A percentile compares a stretch with the other conserved stretches of the same genome.
Conservation (phyloP, 2,113 vertebrate genomes). For the Mus musculus region DNA sequence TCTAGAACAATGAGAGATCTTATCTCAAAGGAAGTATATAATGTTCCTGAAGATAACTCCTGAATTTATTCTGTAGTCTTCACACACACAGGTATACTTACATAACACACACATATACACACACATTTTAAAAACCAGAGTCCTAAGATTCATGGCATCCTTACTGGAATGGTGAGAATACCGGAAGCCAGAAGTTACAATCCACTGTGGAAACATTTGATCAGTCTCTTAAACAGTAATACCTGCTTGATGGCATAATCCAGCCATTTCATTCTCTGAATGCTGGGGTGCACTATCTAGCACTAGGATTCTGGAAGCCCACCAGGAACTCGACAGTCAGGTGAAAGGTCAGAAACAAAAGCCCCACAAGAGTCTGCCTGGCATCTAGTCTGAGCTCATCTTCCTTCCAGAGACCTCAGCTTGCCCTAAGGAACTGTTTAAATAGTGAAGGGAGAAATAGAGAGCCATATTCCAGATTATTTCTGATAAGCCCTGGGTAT, state of each 20-base stretch:
- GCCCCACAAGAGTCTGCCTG: not conserved
- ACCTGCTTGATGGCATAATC: not conserved
- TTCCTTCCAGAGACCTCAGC: not conserved
- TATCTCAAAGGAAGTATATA: not conserved
- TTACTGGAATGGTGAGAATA: not conserved
- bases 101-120: not conserved
- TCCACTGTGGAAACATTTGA: not conserved
- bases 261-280: not conserved
- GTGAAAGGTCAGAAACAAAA: conserved; percentile 15
- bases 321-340: not conserved
- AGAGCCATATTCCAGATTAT: not conserved
- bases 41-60: not conserved
- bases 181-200: not conserved
- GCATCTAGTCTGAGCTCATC: not conserved
- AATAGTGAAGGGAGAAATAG: not conserved
- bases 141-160: not conserved
- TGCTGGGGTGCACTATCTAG: not conserved
- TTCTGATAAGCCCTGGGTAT: not conserved
- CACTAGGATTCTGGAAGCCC: conserved; percentile 10
- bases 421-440: not conserved
- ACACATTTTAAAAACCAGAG: not conserved
- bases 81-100: not conserved
- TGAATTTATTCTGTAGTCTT: not conserved
- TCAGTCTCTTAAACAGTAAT: not conserved
- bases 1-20: not conserved